phyloP scores from a whole-genome alignment of 2,888 invertebrate genomes.

The Alcis repandata region DNA sequence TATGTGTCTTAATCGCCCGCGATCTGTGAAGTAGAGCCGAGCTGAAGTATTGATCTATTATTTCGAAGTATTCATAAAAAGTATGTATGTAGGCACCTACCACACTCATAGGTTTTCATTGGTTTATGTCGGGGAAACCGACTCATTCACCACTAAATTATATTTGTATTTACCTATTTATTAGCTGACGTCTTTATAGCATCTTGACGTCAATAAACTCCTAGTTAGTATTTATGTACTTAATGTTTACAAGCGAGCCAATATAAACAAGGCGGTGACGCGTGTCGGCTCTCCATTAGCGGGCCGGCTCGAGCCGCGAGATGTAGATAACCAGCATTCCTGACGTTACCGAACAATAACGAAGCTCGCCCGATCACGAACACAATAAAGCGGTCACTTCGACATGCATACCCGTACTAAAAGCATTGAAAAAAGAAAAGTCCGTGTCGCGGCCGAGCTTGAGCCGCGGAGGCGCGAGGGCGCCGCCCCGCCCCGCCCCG shows the following conservation, averaged over 20 bases:
- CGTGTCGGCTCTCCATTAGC: slow-evolving; percentile 23
- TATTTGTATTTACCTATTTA: background rate
- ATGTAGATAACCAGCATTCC: slow-evolving; percentile 10
- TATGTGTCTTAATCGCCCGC: no score
- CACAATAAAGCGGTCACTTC: slow-evolving; percentile 37
- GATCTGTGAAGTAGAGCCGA: no score
- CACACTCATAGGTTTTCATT: no score
- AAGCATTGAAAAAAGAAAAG: slow-evolving; percentile 29
- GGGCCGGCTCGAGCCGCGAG: background rate
- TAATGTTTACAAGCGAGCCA: background rate
- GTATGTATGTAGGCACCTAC: no score
- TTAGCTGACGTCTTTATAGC: background rate
- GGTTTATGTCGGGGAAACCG: no score
- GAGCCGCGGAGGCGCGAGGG: slow-evolving; percentile 24
- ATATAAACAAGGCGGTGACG: background rate
- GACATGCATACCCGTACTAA: slow-evolving; percentile 25
- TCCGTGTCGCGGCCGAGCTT: slow-evolving; percentile 13
- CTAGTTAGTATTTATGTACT: background rate
- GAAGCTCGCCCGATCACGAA: slow-evolving; percentile 21
- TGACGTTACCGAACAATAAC: slow-evolving; percentile 22
- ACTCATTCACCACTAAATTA: no score
- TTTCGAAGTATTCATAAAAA: no score
- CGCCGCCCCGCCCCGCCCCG: slow-evolving; percentile 36
- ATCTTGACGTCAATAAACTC: background rate
- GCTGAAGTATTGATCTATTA: no score